Conservation (phyloP, 1,140 invertebrate species). For the Drosophila dunni region DNA sequence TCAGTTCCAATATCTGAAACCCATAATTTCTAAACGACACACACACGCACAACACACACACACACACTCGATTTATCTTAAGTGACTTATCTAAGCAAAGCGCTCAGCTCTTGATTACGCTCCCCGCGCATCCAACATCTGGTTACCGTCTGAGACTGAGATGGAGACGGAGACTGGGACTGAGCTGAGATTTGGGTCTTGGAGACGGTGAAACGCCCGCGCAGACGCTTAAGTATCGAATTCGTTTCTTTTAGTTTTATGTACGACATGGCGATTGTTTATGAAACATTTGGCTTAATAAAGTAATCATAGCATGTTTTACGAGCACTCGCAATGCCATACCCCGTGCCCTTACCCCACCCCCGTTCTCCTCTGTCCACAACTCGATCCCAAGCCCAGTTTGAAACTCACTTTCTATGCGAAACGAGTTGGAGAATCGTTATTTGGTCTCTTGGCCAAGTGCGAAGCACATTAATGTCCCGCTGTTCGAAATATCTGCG, state of each 20-base stretch:
- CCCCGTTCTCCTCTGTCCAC: not conserved
- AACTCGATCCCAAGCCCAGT: not conserved
- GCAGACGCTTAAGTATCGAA: conserved; percentile 60
- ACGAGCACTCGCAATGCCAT: conserved; percentile 59
- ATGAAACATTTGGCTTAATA: conserved; percentile 81
- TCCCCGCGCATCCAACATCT: conserved; percentile 36
- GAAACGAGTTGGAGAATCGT: conserved; percentile 60
- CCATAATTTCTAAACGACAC: conserved; percentile 68
- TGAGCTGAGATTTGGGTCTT: conserved; percentile 27
- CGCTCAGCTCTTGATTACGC: conserved; percentile 65
- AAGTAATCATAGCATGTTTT: conserved; percentile 82
- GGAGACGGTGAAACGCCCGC: conserved; percentile 50
- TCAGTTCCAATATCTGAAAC: conserved; percentile 65
- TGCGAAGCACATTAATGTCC: conserved; percentile 75
- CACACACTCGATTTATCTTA: conserved; percentile 65
- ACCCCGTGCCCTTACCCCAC: not conserved
- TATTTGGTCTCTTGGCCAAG: conserved; percentile 53
- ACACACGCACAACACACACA: conserved; percentile 35
- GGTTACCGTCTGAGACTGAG: not conserved
- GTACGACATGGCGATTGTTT: conserved; percentile 78
- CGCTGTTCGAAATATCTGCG: conserved; percentile 69
- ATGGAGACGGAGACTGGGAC: not conserved
- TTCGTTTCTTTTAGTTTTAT: conserved; percentile 71
- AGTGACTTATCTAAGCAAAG: conserved; percentile 77
- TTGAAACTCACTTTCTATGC: conserved; percentile 67